Evolutionary conservation across 2,888 invertebrate genomes (phyloP), one percentile per base, ranked within the genome.

Genomic region (Oxystoma pomonae): DNA sequence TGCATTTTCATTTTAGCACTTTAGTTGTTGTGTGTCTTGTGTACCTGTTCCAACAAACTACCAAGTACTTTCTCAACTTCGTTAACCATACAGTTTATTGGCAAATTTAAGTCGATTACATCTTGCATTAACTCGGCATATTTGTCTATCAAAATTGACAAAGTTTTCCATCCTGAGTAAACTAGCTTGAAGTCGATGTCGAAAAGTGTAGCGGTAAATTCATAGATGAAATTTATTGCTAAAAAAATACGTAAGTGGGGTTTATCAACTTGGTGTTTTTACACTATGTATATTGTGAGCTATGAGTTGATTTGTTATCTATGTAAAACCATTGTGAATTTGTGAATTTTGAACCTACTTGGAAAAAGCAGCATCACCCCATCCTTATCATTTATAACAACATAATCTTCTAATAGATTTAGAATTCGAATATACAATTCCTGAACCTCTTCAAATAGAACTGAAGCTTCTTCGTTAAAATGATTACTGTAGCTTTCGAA

Each of bases 321-420:
- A n/a, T n/a, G n/a, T n/a, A n/a, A n/a, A n/a, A n/a, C n/a, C n/a
- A n/a, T n/a, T n/a, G n/a, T n/a, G n/a, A n/a, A n/a, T n/a, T n/a
- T n/a, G n/a, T n/a, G n/a, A 35, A 35, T 35, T 35, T 35, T 35
- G 35, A 50, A 50, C 50, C n/a, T 53, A 53, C 53, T n/a, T 53
- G 53, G 19, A 53, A 5, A 17, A 7, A 53, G 19, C n/a, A 53
- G 19, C n/a, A n/a, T 53, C 7, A 19, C 53, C 7, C n/a, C 53
- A 9, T 3, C 17, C 7, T 53, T 53, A 53, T 53, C 53, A 53
- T 7, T n/a, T 9, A 53, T 53, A 53, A 17, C 7, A 19, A 53
- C 53, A 53, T 16, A 53, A 7, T 5, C 16, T 53, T 53, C 53
- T 9, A 53, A 3, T 17, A 53, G 7, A 16, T 53, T 3, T 16